phyloP scores from a whole-genome alignment of 2,113 vertebrate genomes.

The Amphiprion ocellaris region DNA sequence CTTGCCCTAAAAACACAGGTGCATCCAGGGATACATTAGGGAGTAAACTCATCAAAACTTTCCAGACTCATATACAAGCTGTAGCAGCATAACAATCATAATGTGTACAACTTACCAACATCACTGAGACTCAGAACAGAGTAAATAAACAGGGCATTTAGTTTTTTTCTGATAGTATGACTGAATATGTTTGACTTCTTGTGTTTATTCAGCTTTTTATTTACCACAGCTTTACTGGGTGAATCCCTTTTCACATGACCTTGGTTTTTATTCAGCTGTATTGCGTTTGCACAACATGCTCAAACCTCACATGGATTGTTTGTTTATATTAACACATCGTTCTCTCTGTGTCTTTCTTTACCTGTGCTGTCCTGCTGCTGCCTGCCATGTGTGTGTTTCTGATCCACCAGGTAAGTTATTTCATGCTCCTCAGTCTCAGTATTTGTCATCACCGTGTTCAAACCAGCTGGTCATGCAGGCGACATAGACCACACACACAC shows the following conservation, averaged over 20 bases:
- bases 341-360: conserved; percentile 31
- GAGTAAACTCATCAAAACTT: conserved; percentile 61
- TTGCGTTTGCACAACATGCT: conserved; percentile 28
- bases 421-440: conserved; percentile 43
- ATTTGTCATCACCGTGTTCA: conserved; percentile 45
- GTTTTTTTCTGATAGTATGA: background rate
- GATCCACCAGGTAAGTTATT: conserved; percentile 68
- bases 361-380: conserved; percentile 7
- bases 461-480: conserved; percentile 17
- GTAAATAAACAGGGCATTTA: background rate
- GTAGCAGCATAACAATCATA: background rate
- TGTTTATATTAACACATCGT: conserved; percentile 43
- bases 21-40: conserved; percentile 44
- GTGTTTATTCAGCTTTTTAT: conserved; percentile 12
- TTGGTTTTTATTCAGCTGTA: conserved; percentile 17
- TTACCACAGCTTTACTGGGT: background rate
- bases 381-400: conserved; percentile 18
- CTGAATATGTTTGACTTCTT: background rate
- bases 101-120: background rate
- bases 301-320: background rate
- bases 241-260: conserved; percentile 22
- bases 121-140: background rate
- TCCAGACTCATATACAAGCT: conserved; percentile 19
- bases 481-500: background rate
- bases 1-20: conserved; percentile 15